These are phyloP conservation scores for Lochmaea crataegi DNA, from an alignment of 2,888 invertebrate genomes.

Conservation along the genomic window DNA sequence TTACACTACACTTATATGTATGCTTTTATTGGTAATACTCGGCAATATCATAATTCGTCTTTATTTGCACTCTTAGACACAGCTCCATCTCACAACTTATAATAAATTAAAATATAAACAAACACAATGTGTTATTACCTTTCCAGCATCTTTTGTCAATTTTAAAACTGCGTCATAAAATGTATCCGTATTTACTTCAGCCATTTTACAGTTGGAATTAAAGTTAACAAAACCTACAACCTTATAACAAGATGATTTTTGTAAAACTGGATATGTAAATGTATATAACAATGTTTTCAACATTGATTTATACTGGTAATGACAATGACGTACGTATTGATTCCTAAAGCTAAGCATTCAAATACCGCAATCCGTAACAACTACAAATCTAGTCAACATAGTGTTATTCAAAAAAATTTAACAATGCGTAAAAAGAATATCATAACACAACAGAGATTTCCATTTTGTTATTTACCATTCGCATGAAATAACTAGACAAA, in stretches of 20 bases:
- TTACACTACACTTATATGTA: too few relatives aligned
- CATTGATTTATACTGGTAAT: background rate
- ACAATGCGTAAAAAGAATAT: too few relatives aligned
- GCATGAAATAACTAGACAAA: too few relatives aligned
- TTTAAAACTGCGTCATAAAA: conserved; percentile 74
- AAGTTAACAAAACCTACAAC: background rate
- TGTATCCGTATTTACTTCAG: conserved; percentile 66
- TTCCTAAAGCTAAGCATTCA: background rate
- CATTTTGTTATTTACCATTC: too few relatives aligned
- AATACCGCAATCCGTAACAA: background rate
- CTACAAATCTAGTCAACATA: too few relatives aligned
- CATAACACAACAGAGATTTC: too few relatives aligned
- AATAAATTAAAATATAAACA: background rate
- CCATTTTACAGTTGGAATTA: conserved; percentile 1
- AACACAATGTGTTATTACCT: conserved; percentile 64
- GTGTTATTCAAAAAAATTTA: too few relatives aligned
- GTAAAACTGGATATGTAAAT: background rate
- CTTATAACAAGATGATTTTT: background rate
- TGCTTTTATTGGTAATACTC: too few relatives aligned
- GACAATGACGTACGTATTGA: background rate
- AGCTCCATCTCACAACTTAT: background rate
- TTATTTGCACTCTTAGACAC: background rate
- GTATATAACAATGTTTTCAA: background rate
- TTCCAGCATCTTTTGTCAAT: conserved; percentile 77
- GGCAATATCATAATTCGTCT: background rate